Evolutionary conservation across 2,113 vertebrate genomes (phyloP).

Genomic region (Taxidea taxus): DNA sequence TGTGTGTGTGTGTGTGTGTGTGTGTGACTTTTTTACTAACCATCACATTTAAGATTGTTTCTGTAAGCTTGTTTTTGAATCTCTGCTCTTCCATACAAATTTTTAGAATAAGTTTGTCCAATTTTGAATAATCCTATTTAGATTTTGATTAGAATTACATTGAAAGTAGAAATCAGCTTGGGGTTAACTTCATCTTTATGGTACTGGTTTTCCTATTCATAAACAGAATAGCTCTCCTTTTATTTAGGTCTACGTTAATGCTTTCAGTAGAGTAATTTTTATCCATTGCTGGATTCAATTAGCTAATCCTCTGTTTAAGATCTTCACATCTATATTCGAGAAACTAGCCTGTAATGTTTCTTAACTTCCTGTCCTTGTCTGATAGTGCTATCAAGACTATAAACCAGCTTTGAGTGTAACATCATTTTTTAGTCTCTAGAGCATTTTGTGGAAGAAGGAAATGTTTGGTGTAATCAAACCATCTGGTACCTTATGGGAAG

Average conservation of each 20-base stretch:
- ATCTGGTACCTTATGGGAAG: neutral
- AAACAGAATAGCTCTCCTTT: neutral
- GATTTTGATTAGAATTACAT: neutral
- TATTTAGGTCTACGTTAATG: neutral
- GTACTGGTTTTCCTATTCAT: neutral
- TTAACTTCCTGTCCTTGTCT: neutral
- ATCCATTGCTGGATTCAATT: neutral
- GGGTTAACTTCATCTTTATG: neutral
- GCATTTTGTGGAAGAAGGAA: neutral
- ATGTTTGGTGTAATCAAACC: neutral
- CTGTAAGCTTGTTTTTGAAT: neutral
- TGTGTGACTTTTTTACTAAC: neutral
- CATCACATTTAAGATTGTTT: neutral
- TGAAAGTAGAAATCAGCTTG: neutral
- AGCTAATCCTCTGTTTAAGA: neutral
- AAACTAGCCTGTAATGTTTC: neutral
- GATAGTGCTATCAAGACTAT: neutral
- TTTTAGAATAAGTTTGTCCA: neutral
- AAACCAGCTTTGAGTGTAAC: neutral
- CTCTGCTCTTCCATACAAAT: neutral
- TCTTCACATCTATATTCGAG: neutral
- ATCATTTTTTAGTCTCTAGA: neutral
- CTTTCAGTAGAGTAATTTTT: neutral
- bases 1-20: too few species aligned
- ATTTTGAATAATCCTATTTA: neutral